phyloP scores from a whole-genome alignment of 2,113 vertebrate genomes.

The Microcebus murinus region DNA sequence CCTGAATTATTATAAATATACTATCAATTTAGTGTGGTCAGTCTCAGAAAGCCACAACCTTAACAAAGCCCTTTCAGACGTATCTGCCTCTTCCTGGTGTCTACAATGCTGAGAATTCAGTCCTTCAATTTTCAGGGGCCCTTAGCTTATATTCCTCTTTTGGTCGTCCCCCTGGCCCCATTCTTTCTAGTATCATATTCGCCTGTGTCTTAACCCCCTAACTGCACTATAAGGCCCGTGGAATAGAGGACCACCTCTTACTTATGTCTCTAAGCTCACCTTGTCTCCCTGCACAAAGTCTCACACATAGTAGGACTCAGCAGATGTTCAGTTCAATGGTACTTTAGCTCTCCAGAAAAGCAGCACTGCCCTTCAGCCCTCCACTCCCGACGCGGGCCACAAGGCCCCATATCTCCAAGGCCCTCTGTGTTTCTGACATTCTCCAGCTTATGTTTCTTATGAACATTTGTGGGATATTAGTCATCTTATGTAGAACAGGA shows the following conservation, averaged over 20 bases:
- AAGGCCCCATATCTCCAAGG: background rate
- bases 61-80: background rate
- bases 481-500: slow-evolving; percentile 76
- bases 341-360: background rate
- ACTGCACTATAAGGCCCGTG: too few species aligned
- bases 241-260: background rate
- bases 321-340: too few species aligned
- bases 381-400: background rate
- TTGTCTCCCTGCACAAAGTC: background rate
- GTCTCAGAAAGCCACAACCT: background rate
- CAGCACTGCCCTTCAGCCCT: accelerated
- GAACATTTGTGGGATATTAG: slow-evolving; percentile 69
- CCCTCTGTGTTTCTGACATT: background rate
- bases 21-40: background rate
- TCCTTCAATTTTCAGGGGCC: background rate
- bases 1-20: background rate
- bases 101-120: background rate
- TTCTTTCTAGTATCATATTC: background rate
- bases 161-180: background rate
- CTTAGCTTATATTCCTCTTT: background rate
- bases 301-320: background rate
- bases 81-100: background rate
- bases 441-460: background rate
- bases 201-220: background rate
- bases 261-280: background rate